Evolutionary conservation across 2,888 invertebrate genomes (phyloP), one percentile per base, ranked within the genome.

Genomic region (Apamea crenata): DNA sequence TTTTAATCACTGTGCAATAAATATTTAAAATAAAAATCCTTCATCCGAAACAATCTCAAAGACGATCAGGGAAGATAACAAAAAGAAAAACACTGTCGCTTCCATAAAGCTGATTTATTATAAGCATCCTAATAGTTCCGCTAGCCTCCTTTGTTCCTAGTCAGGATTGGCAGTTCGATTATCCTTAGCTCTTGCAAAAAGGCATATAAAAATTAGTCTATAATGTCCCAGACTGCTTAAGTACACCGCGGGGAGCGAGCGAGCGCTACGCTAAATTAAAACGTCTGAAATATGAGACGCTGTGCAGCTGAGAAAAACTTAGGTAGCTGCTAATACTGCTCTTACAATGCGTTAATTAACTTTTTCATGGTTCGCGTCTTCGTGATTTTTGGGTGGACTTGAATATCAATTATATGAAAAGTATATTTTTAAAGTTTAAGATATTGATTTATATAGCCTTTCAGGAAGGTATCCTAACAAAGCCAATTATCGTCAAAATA

Each of bases 141-240:
- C 67, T 90, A 87, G 91, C 89, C 81, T 92, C 90, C 94, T 94
- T 96, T 96, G 95, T 95, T 93, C 94, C 84, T 85, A 86, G 91
- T 90, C 92, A 87, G 94, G 96, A 96, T 96, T 96, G 96, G 96
- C 96, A 96, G 95, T 95, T 96, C 96, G 96, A 96, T 96, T 96
- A 96, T 96, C 95, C 94, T 89, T 88, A 88, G 91, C 94, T 93
- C 92, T 91, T 91, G 92, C 92, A 96, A 96, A 96, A 96, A 93
- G 94, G 93, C 92, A 93, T 92, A 95, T 95, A 96, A 96, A 95
- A 96, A 96, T 95, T 95, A 94, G 95, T 93, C 94, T 95, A 91
- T 94, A 94, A 95, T 94, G 94, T 95, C 93, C 92, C 94, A 95
- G 96, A 96, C 96, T 96, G 89, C 91, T 94, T 95, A 95, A 96